phyloP scores from a whole-genome alignment of 2,888 invertebrate species.

The Ormyrus labotus region DNA sequence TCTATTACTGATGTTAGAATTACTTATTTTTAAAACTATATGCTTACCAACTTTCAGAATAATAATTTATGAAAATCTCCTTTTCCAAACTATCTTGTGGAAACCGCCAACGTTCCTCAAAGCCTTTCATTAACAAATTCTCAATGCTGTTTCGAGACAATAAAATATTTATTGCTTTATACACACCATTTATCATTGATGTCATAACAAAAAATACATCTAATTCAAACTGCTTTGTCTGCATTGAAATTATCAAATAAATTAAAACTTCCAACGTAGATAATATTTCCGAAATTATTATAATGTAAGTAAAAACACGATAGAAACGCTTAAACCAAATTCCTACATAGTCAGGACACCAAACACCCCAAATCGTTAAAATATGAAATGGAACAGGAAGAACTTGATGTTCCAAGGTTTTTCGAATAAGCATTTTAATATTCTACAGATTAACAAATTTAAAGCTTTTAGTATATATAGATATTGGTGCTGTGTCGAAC shows the following conservation, averaged over 20 bases:
- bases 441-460: no score
- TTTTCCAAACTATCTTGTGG: conserved; percentile 17
- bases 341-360: conserved; percentile 25
- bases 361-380: conserved; percentile 36
- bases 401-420: conserved; percentile 22
- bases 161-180: conserved; percentile 1
- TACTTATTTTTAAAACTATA: no score
- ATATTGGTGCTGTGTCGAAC: no score
- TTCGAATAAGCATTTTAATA: not conserved
- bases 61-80: conserved; percentile 10
- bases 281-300: no score
- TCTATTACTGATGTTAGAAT: no score
- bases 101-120: not conserved
- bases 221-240: no score
- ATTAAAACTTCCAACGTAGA: no score
- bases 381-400: conserved; percentile 33
- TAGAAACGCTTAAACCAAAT: not conserved
- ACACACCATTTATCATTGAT: not conserved
- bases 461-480: no score
- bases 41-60: no score
- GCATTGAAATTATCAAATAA: no score
- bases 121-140: not conserved
- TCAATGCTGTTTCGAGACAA: not conserved
- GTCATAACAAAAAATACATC: not conserved
- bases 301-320: no score